Conservation (phyloP, 2,888 invertebrate genomes). For the Acanthosepion pharaonis region DNA sequence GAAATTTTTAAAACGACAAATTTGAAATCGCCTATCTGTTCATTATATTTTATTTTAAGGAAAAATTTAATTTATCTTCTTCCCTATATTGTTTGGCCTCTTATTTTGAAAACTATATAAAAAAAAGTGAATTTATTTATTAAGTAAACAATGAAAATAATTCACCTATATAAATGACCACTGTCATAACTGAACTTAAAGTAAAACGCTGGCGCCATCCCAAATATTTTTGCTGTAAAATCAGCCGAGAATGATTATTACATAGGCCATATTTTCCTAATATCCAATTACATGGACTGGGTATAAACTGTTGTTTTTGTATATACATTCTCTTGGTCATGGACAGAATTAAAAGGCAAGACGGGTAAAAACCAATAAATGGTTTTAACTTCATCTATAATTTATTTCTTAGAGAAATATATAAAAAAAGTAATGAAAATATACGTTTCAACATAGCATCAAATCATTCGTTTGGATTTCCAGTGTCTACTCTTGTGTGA, state of each 20-base stretch:
- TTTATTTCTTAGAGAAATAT: no score
- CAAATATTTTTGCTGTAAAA: background rate
- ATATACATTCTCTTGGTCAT: background rate
- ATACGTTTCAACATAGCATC: background rate
- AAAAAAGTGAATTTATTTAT: no score
- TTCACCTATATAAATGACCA: constrained; percentile 8
- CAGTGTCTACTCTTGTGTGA: background rate
- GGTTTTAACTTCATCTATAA: no score
- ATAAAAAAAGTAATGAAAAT: no score
- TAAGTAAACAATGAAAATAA: background rate
- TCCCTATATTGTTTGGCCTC: no score
- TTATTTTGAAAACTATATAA: no score
- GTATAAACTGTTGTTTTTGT: background rate
- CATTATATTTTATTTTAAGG: no score
- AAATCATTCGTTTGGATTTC: background rate
- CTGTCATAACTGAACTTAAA: background rate
- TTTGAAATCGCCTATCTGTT: no score
- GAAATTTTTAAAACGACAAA: no score
- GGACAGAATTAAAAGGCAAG: background rate
- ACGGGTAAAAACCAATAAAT: background rate
- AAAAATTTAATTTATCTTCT: no score
- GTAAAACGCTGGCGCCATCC: background rate
- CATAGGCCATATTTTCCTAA: background rate
- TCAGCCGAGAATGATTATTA: background rate
- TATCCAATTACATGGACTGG: background rate